A percentile compares a stretch with the other conserved stretches of the same genome.
Conservation (phyloP, 2,888 invertebrate species). For the Maniola hyperantus region DNA sequence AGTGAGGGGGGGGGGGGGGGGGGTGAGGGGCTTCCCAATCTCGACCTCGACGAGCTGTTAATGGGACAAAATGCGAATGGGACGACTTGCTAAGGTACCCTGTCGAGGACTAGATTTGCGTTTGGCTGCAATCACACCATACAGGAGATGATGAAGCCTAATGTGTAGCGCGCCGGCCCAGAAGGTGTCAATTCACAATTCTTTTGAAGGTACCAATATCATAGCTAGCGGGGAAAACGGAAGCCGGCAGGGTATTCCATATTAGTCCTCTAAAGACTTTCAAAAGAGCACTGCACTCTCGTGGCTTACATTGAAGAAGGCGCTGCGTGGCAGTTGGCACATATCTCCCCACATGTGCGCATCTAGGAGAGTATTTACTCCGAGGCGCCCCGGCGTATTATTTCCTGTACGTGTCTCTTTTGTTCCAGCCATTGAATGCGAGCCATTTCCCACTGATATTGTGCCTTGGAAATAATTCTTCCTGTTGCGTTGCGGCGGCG, state of each 20-base stretch:
- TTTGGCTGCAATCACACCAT: too few relatives aligned
- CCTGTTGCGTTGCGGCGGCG: background rate
- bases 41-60: too few relatives aligned
- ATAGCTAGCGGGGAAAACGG: background rate
- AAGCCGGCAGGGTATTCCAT: background rate
- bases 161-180: too few relatives aligned
- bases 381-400: constrained; percentile 22
- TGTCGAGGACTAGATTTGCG: too few relatives aligned
- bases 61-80: too few relatives aligned
- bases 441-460: constrained; percentile 22
- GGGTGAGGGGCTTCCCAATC: background rate
- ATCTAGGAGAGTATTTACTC: background rate
- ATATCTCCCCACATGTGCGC: background rate
- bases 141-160: too few relatives aligned
- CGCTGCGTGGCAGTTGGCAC: background rate
- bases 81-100: too few relatives aligned
- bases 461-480: constrained; percentile 11
- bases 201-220: background rate
- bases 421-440: constrained; percentile 21
- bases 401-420: constrained; percentile 24
- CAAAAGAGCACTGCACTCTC: constrained; percentile 2
- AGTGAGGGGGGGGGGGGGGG: too few relatives aligned
- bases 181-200: background rate
- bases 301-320: background rate
- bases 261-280: constrained; percentile 2